These are phyloP conservation scores for Sphenopsis melanotis DNA, from an alignment of 2,797 vertebrate genomes.

Conservation along the genomic window DNA sequence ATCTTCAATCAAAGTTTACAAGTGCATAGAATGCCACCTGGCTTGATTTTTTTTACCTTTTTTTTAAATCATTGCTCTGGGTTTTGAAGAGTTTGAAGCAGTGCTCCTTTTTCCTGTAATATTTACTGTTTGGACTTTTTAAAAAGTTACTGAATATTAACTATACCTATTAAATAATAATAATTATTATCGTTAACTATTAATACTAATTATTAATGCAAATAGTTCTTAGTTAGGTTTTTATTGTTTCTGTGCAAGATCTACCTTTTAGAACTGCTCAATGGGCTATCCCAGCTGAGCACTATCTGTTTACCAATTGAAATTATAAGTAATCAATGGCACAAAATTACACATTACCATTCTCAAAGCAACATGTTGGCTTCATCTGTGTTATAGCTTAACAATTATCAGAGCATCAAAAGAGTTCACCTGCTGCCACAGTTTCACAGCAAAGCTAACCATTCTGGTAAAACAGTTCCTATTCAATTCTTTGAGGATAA, in stretches of 20 bases:
- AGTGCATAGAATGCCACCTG: neutral
- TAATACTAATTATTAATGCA: neutral
- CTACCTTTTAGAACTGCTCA: neutral
- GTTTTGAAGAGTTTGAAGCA: neutral
- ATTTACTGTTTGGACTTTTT: neutral
- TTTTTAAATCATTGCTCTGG: neutral
- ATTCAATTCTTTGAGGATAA: neutral
- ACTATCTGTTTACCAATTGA: neutral
- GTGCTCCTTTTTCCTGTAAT: neutral
- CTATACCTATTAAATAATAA: neutral
- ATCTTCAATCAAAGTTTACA: neutral
- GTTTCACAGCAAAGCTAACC: neutral
- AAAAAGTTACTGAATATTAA: fast-evolving
- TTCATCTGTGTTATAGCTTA: neutral
- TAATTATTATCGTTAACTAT: neutral
- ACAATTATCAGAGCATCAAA: neutral
- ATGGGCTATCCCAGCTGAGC: neutral
- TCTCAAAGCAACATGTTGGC: neutral
- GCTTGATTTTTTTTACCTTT: neutral
- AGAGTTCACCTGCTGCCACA: neutral
- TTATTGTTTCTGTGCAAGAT: neutral
- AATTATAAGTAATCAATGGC: neutral
- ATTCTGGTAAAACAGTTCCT: neutral
- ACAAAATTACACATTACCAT: neutral
- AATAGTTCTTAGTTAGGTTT: neutral